These are phyloP conservation scores for Agrypnia vestita DNA, from an alignment of 1,140 invertebrate species.

Conservation along the genomic window DNA sequence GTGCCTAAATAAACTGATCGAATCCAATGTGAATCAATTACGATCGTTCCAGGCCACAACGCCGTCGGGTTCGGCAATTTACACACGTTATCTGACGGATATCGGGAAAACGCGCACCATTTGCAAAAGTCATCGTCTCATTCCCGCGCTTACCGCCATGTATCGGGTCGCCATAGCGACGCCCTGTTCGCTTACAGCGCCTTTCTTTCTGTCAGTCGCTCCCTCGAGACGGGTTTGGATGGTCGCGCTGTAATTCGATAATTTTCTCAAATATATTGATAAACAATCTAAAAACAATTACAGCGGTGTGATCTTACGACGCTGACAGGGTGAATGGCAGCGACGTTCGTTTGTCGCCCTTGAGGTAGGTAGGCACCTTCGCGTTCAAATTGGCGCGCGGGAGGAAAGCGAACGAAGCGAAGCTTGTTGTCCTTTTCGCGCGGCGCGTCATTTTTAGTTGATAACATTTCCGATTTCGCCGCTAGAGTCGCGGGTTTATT, in stretches of 20 bases:
- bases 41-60: background rate
- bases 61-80: background rate
- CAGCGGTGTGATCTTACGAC: background rate
- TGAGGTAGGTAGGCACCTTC: background rate
- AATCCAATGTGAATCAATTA: background rate
- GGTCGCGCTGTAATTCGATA: conserved; percentile 6
- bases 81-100: background rate
- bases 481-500: background rate
- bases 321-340: too few species aligned
- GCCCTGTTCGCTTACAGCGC: background rate
- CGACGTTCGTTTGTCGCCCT: too few species aligned
- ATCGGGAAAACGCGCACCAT: conserved; percentile 26
- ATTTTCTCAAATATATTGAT: background rate
- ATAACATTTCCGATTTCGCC: too few species aligned
- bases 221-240: conserved; percentile 24
- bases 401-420: background rate
- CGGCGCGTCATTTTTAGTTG: too few species aligned
- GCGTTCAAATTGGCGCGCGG: conserved; percentile 16
- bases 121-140: conserved; percentile 19
- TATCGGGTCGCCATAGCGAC: conserved; percentile 16
- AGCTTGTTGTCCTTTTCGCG: background rate
- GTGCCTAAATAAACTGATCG: background rate
- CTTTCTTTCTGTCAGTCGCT: conserved; percentile 15
- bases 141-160: conserved; percentile 23
- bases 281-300: background rate